These are phyloP conservation scores for Balearica regulorum DNA, from an alignment of 2,797 vertebrate species.

Conservation along the genomic window DNA sequence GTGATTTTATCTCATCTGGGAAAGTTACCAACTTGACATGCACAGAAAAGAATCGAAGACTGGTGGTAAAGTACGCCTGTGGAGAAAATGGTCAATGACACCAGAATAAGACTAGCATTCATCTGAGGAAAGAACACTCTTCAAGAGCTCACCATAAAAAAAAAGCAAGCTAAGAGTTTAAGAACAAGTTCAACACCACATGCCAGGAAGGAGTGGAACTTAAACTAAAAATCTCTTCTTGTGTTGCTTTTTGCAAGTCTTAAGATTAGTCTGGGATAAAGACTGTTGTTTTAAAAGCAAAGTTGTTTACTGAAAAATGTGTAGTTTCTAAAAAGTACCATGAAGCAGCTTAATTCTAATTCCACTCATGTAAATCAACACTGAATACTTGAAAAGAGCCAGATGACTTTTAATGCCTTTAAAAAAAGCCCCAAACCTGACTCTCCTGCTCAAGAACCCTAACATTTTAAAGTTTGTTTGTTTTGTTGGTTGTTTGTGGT, in stretches of 20 bases:
- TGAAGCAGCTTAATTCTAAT: constrained; percentile 14
- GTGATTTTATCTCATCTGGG: background rate
- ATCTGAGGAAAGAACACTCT: background rate
- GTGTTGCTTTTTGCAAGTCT: background rate
- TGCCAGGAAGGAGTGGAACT: background rate
- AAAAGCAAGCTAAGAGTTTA: background rate
- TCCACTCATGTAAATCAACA: background rate
- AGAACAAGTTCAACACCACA: background rate
- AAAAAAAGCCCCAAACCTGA: background rate
- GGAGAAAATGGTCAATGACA: background rate
- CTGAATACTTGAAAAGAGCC: background rate
- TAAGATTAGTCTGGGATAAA: background rate
- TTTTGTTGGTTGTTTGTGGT: background rate
- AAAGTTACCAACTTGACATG: background rate
- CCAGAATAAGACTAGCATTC: background rate
- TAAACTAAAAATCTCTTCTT: background rate
- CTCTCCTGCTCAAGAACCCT: background rate
- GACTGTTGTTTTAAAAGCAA: background rate
- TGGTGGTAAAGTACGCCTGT: background rate
- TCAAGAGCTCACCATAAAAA: background rate
- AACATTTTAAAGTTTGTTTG: background rate
- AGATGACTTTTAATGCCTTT: background rate
- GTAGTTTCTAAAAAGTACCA: background rate
- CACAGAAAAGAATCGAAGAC: background rate
- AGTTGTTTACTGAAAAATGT: background rate